Base-by-base conservation (phyloP, 2,888 invertebrate genomes). In the Chymomyza amoena region DNA sequence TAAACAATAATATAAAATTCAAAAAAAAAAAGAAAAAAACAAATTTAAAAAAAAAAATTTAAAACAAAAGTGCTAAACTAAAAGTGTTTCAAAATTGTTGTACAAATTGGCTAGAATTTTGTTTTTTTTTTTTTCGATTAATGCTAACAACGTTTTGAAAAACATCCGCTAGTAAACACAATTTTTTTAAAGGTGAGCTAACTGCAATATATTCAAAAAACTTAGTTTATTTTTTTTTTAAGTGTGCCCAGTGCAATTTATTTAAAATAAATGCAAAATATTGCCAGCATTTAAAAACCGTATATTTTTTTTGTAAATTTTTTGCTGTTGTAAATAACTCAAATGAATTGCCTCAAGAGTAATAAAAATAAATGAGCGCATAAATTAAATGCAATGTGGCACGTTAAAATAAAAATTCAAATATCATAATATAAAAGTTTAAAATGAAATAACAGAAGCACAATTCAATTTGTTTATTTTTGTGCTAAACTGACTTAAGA, bases 401-500 rank as follows among this genome's bases (percentile, higher is more conserved):
- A 64, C 59, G 20, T 59, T n/a, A 4, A 59, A 63, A 68, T 64
- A 52, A 60, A 10, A 36, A 61, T 61, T n/a, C 7, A 54, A 57
- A 57, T 56, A 63, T 28, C 45, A 32, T n/a, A 9, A 57, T n/a
- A 56, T n/a, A 56, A 36, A 59, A 4, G 28, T 15, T 13, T 25
- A 13, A 62, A 10, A 69, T 66, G 51, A 61, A 36, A 67, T 61
- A 51, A 28, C n/a, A 68, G 69, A 2, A 75, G 75, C 64, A 52
- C 64, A 64, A 52, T 71, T 75, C 54, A 62, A 67, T 68, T 72
- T 54, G 15, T 13, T 15, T 32, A 28, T 68, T 60, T 64, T 45
- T 32, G 7, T 32, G 32, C 32, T 32, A 32, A 3, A 7, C 7
- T 5, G 32, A 32, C 25, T 25, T 25, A 25, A 25, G 25, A 25